Evolutionary conservation across 2,888 invertebrate genomes (phyloP), one percentile per base, ranked within the genome.

Genomic region (Drosophila acutilabella): DNA sequence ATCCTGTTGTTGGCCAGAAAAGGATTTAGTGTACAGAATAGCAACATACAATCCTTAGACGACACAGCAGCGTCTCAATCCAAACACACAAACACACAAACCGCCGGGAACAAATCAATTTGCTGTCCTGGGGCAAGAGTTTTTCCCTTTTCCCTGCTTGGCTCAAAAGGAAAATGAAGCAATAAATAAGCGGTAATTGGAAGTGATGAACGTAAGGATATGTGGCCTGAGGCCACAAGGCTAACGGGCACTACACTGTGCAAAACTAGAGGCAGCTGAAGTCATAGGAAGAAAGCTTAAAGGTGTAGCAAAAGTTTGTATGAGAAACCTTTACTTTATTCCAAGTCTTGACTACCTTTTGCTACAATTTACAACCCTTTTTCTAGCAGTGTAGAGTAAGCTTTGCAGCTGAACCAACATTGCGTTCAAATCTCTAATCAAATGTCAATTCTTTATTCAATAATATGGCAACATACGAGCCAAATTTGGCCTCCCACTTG

Each of bases 171-270:
- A 71, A 80, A 80, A 79, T 75, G 64, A 76, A 73, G 89, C 87
- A 81, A 86, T 87, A 87, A 89, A 87, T 89, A 87, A 78, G 60
- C 73, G 71, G 80, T 89, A 88, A 88, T 89, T 88, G 87, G 87
- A 86, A 81, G 78, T 88, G 89, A 86, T 89, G 86, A 78, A 72
- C 71, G 65, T 69, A 68, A 75, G 78, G 74, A 72, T 81, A 74
- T 71, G 74, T 73, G 70, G 78, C 58, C 60, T 18, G 54, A 52
- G 53, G 67, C 48, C 51, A 53, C 59, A 52, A 52, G 18, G 18
- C 30, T 18, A 6, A 11, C 11, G 6, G n/a, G 13, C 18, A 50
- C 0, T 36, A 36, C 36, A 36, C 36, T 23, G 23, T 33, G 11
- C 33, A 2, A 33, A 33, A 33, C 3, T 33, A 10, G 5, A 33